Conservation (phyloP, 2,797 vertebrate genomes). For the Notamacropus eugenii region DNA sequence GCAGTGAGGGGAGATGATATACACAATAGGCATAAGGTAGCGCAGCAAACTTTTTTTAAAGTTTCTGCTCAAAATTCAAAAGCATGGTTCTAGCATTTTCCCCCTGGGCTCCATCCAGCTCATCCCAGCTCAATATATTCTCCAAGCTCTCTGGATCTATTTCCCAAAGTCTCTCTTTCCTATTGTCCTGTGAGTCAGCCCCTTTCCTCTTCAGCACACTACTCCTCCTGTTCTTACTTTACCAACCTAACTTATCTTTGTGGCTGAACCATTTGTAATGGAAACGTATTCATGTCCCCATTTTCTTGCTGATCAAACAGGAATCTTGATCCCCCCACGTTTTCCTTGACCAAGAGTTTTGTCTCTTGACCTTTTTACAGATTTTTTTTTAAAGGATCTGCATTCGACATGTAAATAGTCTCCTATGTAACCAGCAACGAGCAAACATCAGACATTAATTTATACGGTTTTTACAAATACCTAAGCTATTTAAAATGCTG, state of each 20-base stretch:
- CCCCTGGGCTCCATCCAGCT: background rate
- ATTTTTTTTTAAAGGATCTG: slow-evolving; percentile 35
- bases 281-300: background rate
- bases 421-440: slow-evolving; percentile 85
- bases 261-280: slow-evolving; percentile 27
- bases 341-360: slow-evolving; percentile 53
- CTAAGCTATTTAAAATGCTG: slow-evolving; percentile 89
- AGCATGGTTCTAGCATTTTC: background rate
- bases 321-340: slow-evolving; percentile 64
- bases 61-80: slow-evolving; percentile 26
- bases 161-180: slow-evolving; percentile 27
- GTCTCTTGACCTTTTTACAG: slow-evolving; percentile 64
- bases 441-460: slow-evolving; percentile 87
- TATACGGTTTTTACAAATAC: slow-evolving; percentile 90
- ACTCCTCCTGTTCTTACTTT: background rate
- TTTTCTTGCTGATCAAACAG: slow-evolving; percentile 46
- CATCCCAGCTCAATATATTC: slow-evolving; percentile 41
- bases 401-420: slow-evolving; percentile 74
- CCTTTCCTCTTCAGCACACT: background rate
- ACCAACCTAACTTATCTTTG: slow-evolving; percentile 5
- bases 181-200: background rate
- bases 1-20: background rate
- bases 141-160: slow-evolving; percentile 6
- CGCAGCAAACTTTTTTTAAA: background rate
- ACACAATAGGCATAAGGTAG: background rate